Conservation (phyloP, 2,113 vertebrate genomes). For the Panthera leo region DNA sequence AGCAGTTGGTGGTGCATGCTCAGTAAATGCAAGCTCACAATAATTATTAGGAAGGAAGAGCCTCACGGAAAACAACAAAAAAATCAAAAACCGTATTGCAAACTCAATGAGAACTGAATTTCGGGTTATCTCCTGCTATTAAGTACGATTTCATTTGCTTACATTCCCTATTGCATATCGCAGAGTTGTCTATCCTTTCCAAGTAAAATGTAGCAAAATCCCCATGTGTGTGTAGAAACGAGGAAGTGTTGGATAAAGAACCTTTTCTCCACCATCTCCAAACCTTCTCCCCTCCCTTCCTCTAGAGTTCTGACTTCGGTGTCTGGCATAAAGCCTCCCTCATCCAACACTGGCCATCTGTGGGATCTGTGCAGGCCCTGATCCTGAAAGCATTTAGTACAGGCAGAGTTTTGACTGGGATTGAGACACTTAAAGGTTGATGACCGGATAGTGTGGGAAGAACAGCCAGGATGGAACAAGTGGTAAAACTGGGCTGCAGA, state of each 20-base stretch:
- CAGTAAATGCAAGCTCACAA: neutral
- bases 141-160: neutral
- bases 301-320: neutral
- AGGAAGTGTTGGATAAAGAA: neutral
- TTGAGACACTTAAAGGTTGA: neutral
- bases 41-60: neutral
- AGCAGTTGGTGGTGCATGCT: neutral
- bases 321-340: neutral
- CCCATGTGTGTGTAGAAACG: neutral
- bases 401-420: neutral
- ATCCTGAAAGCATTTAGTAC: neutral
- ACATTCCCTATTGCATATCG: neutral
- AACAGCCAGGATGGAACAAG: neutral
- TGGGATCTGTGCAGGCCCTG: neutral
- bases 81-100: neutral
- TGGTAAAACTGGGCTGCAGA: neutral
- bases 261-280: neutral
- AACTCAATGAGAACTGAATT: neutral
- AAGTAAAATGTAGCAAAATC: neutral
- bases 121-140: neutral
- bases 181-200: neutral
- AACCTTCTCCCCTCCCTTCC: neutral
- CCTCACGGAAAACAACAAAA: neutral
- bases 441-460: neutral
- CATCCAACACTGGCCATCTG: neutral